These are phyloP conservation scores for Crotalus viridis DNA, from an alignment of 2,113 vertebrate species.

Conservation along the genomic window DNA sequence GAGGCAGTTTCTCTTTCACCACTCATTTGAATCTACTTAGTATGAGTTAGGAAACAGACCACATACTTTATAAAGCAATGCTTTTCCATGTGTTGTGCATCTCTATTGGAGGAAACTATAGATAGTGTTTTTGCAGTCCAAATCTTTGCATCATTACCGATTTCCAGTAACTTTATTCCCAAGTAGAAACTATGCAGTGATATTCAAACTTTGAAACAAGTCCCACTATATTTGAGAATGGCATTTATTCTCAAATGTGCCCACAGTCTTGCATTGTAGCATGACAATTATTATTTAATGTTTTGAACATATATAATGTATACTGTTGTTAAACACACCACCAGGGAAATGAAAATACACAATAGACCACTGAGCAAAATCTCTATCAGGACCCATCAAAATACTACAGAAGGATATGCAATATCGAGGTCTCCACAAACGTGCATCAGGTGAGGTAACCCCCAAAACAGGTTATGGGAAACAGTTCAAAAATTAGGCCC, in stretches of 20 bases:
- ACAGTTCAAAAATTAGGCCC: not conserved
- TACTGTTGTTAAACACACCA: not conserved
- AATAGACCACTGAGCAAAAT: not conserved
- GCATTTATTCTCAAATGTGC: not conserved
- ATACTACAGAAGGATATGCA: not conserved
- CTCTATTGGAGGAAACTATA: not conserved
- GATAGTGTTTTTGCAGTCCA: not conserved
- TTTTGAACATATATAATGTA: not conserved
- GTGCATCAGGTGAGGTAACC: not conserved
- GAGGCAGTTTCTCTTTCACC: not conserved
- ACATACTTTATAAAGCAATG: not conserved
- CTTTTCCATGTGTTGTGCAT: not conserved
- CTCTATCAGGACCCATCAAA: not conserved
- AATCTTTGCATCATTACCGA: not conserved
- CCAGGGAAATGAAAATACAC: not conserved
- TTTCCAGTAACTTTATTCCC: not conserved
- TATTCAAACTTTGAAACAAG: not conserved
- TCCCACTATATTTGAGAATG: not conserved
- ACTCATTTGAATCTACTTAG: not conserved
- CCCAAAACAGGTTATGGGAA: not conserved
- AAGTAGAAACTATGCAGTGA: not conserved
- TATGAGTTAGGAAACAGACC: not conserved
- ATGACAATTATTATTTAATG: not conserved
- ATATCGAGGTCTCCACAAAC: not conserved
- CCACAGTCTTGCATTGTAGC: not conserved